Conservation (phyloP, 2,888 invertebrate species). For the Calameuta pallipes region DNA sequence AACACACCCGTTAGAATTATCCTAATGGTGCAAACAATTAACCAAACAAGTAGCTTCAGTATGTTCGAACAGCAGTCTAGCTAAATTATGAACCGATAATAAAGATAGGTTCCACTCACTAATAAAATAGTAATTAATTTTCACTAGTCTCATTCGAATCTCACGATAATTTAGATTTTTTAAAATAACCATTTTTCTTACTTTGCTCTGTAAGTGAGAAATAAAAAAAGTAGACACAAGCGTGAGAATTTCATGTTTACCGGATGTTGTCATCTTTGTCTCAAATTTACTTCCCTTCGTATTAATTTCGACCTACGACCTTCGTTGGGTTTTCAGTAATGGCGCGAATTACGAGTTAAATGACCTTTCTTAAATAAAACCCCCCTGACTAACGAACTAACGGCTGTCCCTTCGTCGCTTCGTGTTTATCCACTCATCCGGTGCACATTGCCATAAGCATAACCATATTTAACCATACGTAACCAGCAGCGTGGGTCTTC, state of each 20-base stretch:
- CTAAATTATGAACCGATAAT: not conserved
- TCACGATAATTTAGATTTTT: not conserved
- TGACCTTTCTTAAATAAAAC: constrained; percentile 1
- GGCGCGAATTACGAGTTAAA: not conserved
- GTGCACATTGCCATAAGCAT: not conserved
- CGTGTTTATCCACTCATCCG: not conserved
- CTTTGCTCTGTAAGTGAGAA: not conserved
- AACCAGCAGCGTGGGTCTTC: not conserved
- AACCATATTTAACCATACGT: constrained; percentile 12
- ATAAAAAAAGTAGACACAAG: not conserved
- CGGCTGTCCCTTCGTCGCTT: not conserved
- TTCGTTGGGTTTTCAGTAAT: not conserved
- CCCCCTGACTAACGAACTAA: not conserved
- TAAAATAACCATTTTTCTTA: not conserved
- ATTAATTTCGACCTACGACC: not conserved
- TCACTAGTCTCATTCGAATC: not conserved
- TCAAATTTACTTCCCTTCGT: not conserved
- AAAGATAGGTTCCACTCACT: not conserved
- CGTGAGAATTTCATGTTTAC: not conserved
- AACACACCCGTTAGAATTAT: not conserved
- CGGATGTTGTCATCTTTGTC: not conserved
- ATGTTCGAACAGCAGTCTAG: not conserved
- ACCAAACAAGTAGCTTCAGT: not conserved
- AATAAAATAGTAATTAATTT: not conserved
- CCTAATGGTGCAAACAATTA: not conserved